Conservation (phyloP, 2,797 vertebrate genomes). For the Cynopterus sphinx region DNA sequence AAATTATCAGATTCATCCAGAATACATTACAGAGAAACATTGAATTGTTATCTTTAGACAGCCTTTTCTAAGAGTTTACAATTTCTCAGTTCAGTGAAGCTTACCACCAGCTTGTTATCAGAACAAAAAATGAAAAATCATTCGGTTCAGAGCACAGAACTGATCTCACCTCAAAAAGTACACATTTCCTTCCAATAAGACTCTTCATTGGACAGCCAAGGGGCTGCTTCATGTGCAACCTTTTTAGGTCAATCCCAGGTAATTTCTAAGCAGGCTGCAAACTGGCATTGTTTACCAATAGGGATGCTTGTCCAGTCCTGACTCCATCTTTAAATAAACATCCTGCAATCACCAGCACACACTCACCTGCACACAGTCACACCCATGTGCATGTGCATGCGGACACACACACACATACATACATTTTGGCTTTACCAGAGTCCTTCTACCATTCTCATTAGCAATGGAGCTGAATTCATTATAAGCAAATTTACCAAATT, state of each 20-base stretch:
- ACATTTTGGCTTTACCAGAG: not conserved
- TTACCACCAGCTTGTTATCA: conserved; percentile 98
- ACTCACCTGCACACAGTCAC: not conserved
- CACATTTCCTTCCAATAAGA: conserved; percentile 93
- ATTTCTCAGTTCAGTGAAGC: conserved; percentile 99
- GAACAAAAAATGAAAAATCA: conserved; percentile 91
- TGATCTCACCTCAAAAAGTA: conserved; percentile 95
- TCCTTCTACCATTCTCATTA: conserved; percentile 15
- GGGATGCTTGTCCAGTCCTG: not conserved
- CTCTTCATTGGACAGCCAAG: conserved; percentile 91
- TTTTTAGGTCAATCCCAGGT: conserved; percentile 89
- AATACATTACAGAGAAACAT: conserved; percentile 97
- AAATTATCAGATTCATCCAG: conserved; percentile 97
- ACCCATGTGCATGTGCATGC: not conserved
- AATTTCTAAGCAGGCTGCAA: conserved; percentile 85
- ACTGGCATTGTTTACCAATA: conserved; percentile 68
- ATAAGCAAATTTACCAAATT: conserved; percentile 56
- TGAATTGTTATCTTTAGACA: conserved; percentile 98
- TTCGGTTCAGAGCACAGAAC: conserved; percentile 95
- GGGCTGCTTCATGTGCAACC: conserved; percentile 91
- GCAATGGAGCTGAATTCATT: conserved; percentile 22
- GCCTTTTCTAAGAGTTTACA: conserved; percentile 99
- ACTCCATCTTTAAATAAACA: conserved; percentile 31
- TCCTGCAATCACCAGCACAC: not conserved
- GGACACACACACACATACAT: not conserved